Conservation (phyloP, 2,113 vertebrate species). For the Sylvilagus bachmani region DNA sequence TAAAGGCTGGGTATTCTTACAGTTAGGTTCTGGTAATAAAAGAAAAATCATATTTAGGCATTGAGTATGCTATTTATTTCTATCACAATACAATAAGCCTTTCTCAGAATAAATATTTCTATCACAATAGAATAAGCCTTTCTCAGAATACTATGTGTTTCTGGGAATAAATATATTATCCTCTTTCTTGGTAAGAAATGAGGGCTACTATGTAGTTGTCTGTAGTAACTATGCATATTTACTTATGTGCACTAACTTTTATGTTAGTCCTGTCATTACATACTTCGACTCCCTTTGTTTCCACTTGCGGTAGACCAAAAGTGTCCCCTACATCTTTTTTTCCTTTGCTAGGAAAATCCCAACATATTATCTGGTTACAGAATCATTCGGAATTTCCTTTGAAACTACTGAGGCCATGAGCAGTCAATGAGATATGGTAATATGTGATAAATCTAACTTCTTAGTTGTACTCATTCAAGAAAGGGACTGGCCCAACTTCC, state of each 20-base stretch:
- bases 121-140: neutral
- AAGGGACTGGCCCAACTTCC: accelerated
- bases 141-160: neutral
- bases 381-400: too few relatives aligned
- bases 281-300: neutral
- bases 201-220: neutral
- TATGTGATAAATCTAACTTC: neutral
- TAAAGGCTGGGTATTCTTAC: slow-evolving; percentile 2
- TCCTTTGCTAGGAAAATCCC: neutral
- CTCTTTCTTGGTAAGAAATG: neutral
- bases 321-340: neutral
- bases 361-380: neutral
- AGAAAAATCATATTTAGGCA: neutral
- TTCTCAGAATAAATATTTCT: too few relatives aligned
- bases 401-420: neutral
- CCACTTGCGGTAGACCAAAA: neutral
- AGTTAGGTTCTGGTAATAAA: neutral
- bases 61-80: neutral
- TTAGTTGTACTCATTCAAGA: neutral
- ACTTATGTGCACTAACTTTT: neutral
- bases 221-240: neutral
- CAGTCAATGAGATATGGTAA: neutral
- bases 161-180: neutral
- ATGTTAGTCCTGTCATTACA: neutral
- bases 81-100: neutral